phyloP scores from a whole-genome alignment of 2,113 vertebrate genomes.

The Calypte anna region DNA sequence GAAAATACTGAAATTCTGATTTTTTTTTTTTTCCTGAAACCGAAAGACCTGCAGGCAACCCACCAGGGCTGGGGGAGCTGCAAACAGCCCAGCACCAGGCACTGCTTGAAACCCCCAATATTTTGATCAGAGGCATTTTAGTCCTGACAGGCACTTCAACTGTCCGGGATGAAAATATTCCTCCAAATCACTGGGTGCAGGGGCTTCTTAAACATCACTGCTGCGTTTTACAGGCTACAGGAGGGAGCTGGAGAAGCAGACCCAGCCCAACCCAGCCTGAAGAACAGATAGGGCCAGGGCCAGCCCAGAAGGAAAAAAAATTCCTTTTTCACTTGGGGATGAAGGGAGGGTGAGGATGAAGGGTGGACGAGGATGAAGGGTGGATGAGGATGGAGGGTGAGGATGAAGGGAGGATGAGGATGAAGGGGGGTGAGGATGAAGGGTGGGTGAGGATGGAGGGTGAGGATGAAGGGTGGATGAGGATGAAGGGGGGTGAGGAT shows the following conservation, averaged over 20 bases:
- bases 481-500: too few relatives aligned
- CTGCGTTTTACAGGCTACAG: background rate
- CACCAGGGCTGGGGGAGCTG: accelerated
- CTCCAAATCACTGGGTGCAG: background rate
- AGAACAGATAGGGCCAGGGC: background rate
- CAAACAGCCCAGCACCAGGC: background rate
- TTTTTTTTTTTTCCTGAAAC: too few relatives aligned
- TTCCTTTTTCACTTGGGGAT: background rate
- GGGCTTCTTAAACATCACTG: background rate
- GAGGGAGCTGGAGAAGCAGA: background rate
- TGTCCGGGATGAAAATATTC: background rate
- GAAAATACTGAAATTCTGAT: background rate
- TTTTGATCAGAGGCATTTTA: background rate
- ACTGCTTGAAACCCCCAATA: background rate
- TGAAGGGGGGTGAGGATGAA: too few relatives aligned
- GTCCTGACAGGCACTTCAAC: background rate
- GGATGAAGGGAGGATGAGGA: too few relatives aligned
- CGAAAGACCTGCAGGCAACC: background rate
- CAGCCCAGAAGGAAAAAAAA: background rate
- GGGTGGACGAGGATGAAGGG: background rate
- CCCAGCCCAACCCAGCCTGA: background rate
- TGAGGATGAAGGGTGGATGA: too few relatives aligned
- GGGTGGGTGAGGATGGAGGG: too few relatives aligned
- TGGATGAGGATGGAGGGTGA: background rate
- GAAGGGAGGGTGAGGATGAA: background rate